Percentiles rank a stretch among this genome's conserved stretches.
phyloP scores from a whole-genome alignment of 2,797 vertebrate genomes.

The Galaxias olidus region DNA sequence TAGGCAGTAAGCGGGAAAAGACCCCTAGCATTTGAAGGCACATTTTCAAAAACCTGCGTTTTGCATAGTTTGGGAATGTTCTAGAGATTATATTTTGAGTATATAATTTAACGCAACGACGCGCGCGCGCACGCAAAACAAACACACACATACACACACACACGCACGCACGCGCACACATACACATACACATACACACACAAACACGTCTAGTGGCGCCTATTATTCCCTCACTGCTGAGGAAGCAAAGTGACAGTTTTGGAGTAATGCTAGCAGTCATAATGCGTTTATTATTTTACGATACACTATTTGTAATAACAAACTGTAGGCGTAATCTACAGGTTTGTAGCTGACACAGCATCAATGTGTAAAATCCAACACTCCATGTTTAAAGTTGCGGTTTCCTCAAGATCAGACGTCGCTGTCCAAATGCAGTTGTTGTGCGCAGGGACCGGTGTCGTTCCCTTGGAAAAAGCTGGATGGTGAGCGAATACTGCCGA shows the following conservation, averaged over 20 bases:
- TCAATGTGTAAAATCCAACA: no score
- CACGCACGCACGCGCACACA: background rate
- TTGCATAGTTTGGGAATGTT: slow-evolving; percentile 27
- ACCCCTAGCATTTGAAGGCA: background rate
- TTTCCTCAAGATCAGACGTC: slow-evolving; percentile 1
- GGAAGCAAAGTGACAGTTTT: slow-evolving; percentile 65
- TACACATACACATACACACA: background rate
- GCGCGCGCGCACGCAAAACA: no score
- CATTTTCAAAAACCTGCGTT: slow-evolving; percentile 12
- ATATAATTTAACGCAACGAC: no score
- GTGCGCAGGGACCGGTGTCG: slow-evolving; percentile 42
- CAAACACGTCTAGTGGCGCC: background rate
- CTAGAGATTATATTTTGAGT: slow-evolving; percentile 17
- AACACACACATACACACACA: background rate
- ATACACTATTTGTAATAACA: no score
- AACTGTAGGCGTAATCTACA: no score
- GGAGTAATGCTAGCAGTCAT: slow-evolving; percentile 36
- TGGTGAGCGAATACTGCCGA: slow-evolving; percentile 57
- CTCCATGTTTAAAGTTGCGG: no score
- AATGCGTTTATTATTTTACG: no score
- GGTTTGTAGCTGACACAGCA: no score
- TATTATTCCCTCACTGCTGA: slow-evolving; percentile 35
- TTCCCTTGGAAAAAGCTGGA: slow-evolving; percentile 56
- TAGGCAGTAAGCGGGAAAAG: no score
- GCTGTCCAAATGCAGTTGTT: slow-evolving; percentile 23